Base-by-base conservation (phyloP, 2,797 vertebrate species). In the Lophotriccus pileatus region DNA sequence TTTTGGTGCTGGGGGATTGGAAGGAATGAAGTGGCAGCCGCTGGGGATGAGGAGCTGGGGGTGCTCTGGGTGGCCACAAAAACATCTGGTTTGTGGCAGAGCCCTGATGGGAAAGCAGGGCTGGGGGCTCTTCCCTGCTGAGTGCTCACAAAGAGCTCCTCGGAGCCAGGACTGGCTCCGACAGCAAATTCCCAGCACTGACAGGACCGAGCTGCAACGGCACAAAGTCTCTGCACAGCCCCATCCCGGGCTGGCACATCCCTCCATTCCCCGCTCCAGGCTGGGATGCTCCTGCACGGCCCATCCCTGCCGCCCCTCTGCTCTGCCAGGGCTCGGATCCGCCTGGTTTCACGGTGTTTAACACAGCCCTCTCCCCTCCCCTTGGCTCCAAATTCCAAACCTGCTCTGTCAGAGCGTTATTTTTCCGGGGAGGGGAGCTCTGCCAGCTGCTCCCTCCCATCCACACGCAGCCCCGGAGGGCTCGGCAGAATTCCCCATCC, bases 401-500 rank as follows among this genome's bases (percentile, higher is more conserved):
- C 46, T 21, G 39, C 73, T 52, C 46, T 5, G 0, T 32, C 4
- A 10, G 24, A 58, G 52, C 10, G 1, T 6, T 15, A 0, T 58
- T 41, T 41, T 22, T 13, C 34, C 2, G 0, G 14, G 25, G 19
- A 2, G 6, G 0, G 5, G 10, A 10, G 14, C 36, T 91, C 52
- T 46, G 46, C 87, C 92, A 80, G 93, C 89, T 94, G 93, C 87
- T 92, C 64, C 68, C 36, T 60, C 69, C 22, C 2, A 7, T 28
- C 15, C 74, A 7, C 5, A 1, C 9, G 0, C 8, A 0, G 92
- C 78, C 74, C 81, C 18, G 0, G 21, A 66, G 80, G 58, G 59
- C 83, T 88, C 53, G 0, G 60, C 67, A 58, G 37, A 62, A 56
- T 64, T 56, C 34, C 62, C 34, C 36, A 21, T 44, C 87, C 92